These are phyloP conservation scores for Philopotamus ludificatus DNA, from an alignment of 1,140 invertebrate genomes.

Conservation along the genomic window DNA sequence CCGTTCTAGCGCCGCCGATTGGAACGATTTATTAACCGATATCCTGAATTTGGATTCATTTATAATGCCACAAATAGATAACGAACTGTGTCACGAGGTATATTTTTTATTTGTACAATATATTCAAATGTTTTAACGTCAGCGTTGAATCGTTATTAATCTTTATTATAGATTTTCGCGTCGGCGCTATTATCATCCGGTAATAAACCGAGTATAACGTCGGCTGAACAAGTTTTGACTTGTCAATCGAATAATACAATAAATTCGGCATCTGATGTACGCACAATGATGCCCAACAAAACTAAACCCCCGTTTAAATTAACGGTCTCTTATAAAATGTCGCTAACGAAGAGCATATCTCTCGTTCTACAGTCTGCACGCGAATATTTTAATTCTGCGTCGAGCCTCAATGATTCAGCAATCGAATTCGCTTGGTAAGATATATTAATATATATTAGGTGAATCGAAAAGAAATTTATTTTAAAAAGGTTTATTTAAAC, in stretches of 20 bases:
- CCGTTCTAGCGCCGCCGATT: slow-evolving; percentile 22
- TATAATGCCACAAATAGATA: slow-evolving; percentile 33
- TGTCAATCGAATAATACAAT: slow-evolving; percentile 10
- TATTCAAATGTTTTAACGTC: not conserved
- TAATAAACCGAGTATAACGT: slow-evolving; percentile 32
- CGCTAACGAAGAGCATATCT: slow-evolving; percentile 23
- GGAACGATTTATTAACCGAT: slow-evolving; percentile 37
- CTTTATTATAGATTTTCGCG: slow-evolving; percentile 37
- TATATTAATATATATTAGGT: not conserved
- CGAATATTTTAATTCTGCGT: slow-evolving; percentile 40
- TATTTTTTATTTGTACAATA: not conserved
- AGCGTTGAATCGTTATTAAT: not conserved
- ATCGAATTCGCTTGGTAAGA: slow-evolving; percentile 35
- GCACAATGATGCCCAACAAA: slow-evolving; percentile 19
- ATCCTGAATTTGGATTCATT: slow-evolving; percentile 35
- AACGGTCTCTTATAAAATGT: slow-evolving; percentile 26
- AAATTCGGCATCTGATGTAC: not conserved
- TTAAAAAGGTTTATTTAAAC: no score
- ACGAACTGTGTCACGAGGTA: slow-evolving; percentile 40
- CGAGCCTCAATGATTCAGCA: slow-evolving; percentile 32
- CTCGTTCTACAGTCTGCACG: slow-evolving; percentile 28
- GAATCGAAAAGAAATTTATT: no score
- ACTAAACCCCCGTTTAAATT: slow-evolving; percentile 28
- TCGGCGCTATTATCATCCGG: slow-evolving; percentile 30
- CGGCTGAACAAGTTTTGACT: slow-evolving; percentile 34